These are phyloP conservation scores for Haemorhous mexicanus DNA, from an alignment of 2,113 vertebrate species.

Conservation along the genomic window DNA sequence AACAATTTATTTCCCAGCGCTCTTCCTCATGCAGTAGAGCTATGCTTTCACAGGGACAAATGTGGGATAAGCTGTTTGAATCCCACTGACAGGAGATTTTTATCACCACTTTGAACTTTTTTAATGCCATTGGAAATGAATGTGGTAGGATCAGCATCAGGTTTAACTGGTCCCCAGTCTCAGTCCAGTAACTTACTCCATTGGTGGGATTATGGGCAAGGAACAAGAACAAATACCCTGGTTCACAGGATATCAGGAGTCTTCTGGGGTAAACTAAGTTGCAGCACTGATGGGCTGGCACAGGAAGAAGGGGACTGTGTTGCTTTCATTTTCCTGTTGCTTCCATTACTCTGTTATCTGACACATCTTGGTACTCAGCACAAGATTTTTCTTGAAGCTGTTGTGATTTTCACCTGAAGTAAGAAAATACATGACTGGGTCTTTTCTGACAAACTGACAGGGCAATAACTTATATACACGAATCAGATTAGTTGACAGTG, in stretches of 20 bases:
- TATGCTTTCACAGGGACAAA: neutral
- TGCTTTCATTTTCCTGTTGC: neutral
- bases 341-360: neutral
- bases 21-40: neutral
- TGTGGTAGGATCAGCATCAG: neutral
- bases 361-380: neutral
- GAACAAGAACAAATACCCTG: neutral
- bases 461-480: neutral
- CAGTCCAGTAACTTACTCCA: neutral
- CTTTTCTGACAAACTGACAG: neutral
- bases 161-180: neutral
- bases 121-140: neutral
- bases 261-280: neutral
- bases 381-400: neutral
- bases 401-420: neutral
- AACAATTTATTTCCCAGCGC: neutral
- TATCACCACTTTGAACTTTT: neutral
- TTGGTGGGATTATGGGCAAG: neutral
- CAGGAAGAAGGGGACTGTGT: neutral
- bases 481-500: slow-evolving; percentile 39
- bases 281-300: neutral
- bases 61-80: neutral
- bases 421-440: neutral
- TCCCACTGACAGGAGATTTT: neutral
- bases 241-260: neutral